A percentile compares a stretch with the other conserved stretches of the same genome.
Conservation (phyloP, 1,140 invertebrate genomes). For the Rhagoletis pomonella region DNA sequence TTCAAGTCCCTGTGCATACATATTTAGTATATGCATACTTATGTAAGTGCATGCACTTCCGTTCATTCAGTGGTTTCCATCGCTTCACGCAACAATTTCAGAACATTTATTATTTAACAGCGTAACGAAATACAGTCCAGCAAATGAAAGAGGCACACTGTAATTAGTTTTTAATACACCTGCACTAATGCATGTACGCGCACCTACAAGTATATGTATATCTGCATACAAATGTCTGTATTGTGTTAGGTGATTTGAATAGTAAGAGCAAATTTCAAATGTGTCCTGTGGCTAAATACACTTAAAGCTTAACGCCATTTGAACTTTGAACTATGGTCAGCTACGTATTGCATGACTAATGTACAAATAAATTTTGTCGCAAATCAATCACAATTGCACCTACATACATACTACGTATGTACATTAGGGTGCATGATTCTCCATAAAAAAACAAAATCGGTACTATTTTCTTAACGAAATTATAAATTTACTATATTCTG, state of each 20-base stretch:
- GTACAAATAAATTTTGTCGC: background rate
- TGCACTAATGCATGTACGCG: background rate
- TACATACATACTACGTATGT: no score
- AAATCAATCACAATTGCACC: background rate
- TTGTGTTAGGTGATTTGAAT: background rate
- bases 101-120: constrained; percentile 22
- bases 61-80: background rate
- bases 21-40: background rate
- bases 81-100: background rate
- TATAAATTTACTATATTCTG: no score
- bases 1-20: background rate
- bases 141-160: background rate
- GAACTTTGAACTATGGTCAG: background rate
- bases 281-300: background rate
- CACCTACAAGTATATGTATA: background rate
- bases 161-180: background rate
- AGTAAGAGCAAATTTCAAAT: background rate
- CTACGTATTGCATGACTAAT: background rate
- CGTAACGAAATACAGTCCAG: background rate
- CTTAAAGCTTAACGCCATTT: background rate
- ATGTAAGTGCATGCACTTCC: background rate
- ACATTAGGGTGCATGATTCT: no score
- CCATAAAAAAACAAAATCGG: no score
- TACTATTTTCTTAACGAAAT: no score
- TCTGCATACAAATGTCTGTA: background rate